Evolutionary conservation across 2,888 invertebrate species (phyloP), one percentile per base, ranked within the genome.

Genomic region (Choristoneura rosaceana): DNA sequence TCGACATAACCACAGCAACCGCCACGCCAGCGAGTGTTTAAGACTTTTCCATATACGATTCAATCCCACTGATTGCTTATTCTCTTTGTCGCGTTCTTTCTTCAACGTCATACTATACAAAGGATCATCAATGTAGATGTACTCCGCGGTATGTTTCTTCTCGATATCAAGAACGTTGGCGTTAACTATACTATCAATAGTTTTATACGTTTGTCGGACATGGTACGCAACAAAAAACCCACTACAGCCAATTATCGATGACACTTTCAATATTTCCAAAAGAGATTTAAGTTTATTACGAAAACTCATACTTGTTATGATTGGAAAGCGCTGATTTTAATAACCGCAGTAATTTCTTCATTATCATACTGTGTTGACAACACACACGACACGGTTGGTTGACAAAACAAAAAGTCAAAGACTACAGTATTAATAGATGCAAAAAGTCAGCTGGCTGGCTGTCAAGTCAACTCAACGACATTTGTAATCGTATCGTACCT

Each of bases 11-110:
- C 95, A 94, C 15, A 97, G 82, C 43, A 97, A 87, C 75, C 96
- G 94, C 93, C 96, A 96, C 0, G 96, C 96, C n/a, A 96, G 84
- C 7, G 95, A 95, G 80, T 95, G 95, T 80, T 95, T 95, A 15
- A 96, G 87, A 14, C 95, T 93, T 81, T 96, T 96, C 96, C 96
- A 96, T 88, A 93, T 88, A 12, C 90, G 85, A 45, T 83, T 78
- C 0, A 92, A 77, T 1, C 91, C 92, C 0, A 91, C 79, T 0
- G 89, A 80, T n/a, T 88, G 87, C 69, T 76, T 82, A 2, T 79
- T 79, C 69, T 88, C 85, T 69, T 78, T 84, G 59, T 84, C 85
- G 63, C 84, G 82, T 78, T 91, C 90, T 55, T 85, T 75, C 76
- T 86, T 84, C 62, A 91, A 78, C 2, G 82, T 84, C 7, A 79